phyloP scores from a whole-genome alignment of 2,888 invertebrate species.

The Opisthograptis luteolata region DNA sequence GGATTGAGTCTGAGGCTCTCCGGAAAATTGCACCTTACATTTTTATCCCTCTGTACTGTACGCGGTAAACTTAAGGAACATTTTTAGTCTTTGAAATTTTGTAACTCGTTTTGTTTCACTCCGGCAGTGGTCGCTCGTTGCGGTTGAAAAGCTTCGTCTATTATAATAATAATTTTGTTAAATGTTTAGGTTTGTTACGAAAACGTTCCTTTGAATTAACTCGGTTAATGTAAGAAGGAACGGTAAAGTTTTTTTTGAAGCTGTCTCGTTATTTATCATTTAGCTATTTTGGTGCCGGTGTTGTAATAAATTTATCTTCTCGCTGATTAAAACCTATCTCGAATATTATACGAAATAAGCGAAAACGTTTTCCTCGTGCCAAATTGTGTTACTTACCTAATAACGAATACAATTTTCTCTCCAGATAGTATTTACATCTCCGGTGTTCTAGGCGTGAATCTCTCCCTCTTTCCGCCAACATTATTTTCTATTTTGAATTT shows the following conservation, averaged over 20 bases:
- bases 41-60: constrained; percentile 77
- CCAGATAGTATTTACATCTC: constrained; percentile 60
- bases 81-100: constrained; percentile 66
- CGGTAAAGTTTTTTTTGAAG: constrained; percentile 8
- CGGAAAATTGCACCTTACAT: constrained; percentile 75
- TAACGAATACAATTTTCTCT: constrained; percentile 60
- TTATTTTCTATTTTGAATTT: constrained; percentile 33
- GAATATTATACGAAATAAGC: constrained; percentile 45
- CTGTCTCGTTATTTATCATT: constrained; percentile 9
- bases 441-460: constrained; percentile 39
- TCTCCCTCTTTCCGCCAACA: constrained; percentile 31
- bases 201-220: constrained; percentile 31
- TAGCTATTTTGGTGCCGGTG: constrained; percentile 18
- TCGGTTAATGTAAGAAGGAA: constrained; percentile 12
- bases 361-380: constrained; percentile 47
- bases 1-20: constrained; percentile 67
- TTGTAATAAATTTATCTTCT: constrained; percentile 27
- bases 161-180: constrained; percentile 46
- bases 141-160: constrained; percentile 46
- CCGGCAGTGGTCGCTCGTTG: constrained; percentile 42
- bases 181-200: constrained; percentile 44
- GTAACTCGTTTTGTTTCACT: constrained; percentile 51
- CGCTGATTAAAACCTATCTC: constrained; percentile 37
- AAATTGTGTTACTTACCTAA: constrained; percentile 61
- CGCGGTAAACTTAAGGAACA: constrained; percentile 66